Percentiles rank a stretch among this genome's conserved stretches.
These are phyloP conservation scores for Rhombomys opimus DNA, from an alignment of 2,113 vertebrate species.

Conservation along the genomic window DNA sequence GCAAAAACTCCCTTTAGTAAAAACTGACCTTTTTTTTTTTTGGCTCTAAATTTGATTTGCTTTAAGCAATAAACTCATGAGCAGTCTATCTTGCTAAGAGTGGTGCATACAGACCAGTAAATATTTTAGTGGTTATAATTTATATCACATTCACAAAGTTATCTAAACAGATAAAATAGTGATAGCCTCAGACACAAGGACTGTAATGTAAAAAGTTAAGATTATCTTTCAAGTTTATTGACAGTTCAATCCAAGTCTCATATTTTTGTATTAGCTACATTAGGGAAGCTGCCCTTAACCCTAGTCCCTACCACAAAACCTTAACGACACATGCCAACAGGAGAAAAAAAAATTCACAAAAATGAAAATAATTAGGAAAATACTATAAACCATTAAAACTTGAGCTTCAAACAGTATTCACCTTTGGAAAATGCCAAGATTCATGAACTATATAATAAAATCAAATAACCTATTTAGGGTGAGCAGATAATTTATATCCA, in stretches of 20 bases:
- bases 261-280: constrained; percentile 40
- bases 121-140: constrained; percentile 45
- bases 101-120: constrained; percentile 12
- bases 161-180: constrained; percentile 61
- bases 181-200: constrained; percentile 1
- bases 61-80: not conserved
- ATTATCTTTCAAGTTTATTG: constrained; percentile 39
- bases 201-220: constrained; percentile 33
- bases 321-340: not conserved
- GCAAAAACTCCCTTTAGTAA: constrained; percentile 7
- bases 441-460: constrained; percentile 37
- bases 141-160: constrained; percentile 44
- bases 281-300: not conserved
- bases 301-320: not conserved
- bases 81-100: constrained; percentile 35
- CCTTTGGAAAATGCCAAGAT: not conserved
- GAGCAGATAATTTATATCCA: constrained; percentile 44
- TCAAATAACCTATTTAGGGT: constrained; percentile 10
- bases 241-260: not conserved
- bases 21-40: not conserved
- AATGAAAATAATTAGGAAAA: constrained; percentile 32
- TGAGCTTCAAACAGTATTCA: constrained; percentile 30
- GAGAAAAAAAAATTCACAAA: constrained; percentile 40
- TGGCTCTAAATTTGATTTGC: constrained; percentile 30
- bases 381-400: not conserved